Conservation (phyloP, 2,113 vertebrate genomes). For the Echinops telfairi region DNA sequence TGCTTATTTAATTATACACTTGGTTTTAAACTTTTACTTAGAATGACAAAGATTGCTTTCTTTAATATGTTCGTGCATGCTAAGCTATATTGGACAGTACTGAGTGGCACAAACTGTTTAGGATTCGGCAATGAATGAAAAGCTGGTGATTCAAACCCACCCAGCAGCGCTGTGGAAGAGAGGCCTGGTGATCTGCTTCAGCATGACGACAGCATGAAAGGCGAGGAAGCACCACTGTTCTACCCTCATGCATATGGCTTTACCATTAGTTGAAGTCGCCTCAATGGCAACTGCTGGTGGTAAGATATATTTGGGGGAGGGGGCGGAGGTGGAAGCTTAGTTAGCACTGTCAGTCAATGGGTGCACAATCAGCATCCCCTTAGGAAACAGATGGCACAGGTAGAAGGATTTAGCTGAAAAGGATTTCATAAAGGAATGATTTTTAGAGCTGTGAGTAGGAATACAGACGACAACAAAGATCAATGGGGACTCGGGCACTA, state of each 20-base stretch:
- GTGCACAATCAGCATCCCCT: not conserved
- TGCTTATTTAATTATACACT: not conserved
- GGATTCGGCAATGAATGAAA: not conserved
- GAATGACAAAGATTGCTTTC: not conserved
- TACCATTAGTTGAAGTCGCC: not conserved
- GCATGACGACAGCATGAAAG: not conserved
- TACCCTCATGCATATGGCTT: not conserved
- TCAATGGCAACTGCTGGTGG: not conserved
- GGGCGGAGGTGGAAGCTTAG: not conserved
- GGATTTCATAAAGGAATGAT: not conserved
- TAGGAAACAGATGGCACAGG: not conserved
- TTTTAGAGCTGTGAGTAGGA: not conserved
- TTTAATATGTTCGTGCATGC: not conserved
- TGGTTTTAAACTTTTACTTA: not conserved
- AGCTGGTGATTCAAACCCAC: not conserved
- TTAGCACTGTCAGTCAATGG: not conserved
- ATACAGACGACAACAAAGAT: too few species aligned
- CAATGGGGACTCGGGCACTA: accelerated
- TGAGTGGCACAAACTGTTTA: not conserved
- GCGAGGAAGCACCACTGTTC: not conserved
- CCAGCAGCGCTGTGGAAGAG: not conserved
- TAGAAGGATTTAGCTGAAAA: not conserved
- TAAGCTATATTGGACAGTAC: not conserved
- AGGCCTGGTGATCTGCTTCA: not conserved
- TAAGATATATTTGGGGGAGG: not conserved